Base-by-base conservation (phyloP, 2,797 vertebrate genomes). In the Atherinosoma microstoma region DNA sequence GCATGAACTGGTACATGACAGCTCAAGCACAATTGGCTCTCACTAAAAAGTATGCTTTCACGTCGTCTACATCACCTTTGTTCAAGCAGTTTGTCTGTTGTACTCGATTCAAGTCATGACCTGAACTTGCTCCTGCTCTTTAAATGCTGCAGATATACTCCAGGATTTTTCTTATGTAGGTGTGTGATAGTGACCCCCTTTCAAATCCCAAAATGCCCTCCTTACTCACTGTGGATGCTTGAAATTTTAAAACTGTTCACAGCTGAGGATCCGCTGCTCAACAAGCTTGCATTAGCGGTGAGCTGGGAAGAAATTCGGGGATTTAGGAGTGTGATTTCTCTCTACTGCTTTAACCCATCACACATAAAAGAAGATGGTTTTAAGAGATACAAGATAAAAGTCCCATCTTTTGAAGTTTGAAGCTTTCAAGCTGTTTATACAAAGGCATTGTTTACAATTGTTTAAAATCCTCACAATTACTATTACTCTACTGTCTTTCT, bases 231-330 rank as follows among this genome's bases (percentile, higher is more conserved):
- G 47, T 30, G 58, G 45, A 80, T 65, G 59, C 69, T 64, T 70
- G 49, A 58, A 81, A 76, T 83, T 80, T 45, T 64, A 70, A 49
- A 64, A 42, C 38, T 24, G 45, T 63, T 74, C 63, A 49, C 60
- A 54, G 68, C 27, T 24, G 60, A 78, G 36, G 34, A 68, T 65
- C 38, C 27, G 47, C 67, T 15, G 0, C 62, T 80, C 71, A 76
- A 56, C 65, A 70, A 53, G 36, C 47, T 35, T 45, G 29, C n/a
- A 67, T 66, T 78, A 54, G 57, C 57, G n/a, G 7, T n/a, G 30
- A 72, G 27, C 32, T 56, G 12, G 51, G 67, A 54, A 73, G 64
- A 64, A 59, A 67, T 66, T 11, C 42, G 32, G 40, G 65, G 22
- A 67, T 68, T 60, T 60, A 53, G 34, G 64, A 63, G 42, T 51